Evolutionary conservation across 2,888 invertebrate genomes (phyloP).

Genomic region (Dynastes maya): DNA sequence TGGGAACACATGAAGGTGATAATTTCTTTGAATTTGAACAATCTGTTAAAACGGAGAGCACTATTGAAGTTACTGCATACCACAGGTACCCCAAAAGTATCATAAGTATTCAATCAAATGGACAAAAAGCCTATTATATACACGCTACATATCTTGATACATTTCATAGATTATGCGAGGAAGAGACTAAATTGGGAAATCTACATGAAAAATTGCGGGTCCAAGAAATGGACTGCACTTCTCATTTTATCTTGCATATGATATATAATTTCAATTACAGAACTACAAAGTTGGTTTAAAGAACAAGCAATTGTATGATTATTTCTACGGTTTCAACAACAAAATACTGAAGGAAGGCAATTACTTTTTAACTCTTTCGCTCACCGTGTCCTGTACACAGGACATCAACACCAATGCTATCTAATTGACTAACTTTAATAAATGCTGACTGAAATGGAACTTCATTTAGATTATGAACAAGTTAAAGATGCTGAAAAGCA

Average conservation of each 20-base stretch:
- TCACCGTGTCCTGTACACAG: too few species aligned
- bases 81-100: not conserved
- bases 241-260: conserved; percentile 16
- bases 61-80: not conserved
- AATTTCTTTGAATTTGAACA: not conserved
- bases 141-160: not conserved
- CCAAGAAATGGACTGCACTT: conserved; percentile 14
- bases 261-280: not conserved
- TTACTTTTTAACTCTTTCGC: not conserved
- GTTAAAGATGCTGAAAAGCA: not conserved
- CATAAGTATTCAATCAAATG: not conserved
- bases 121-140: not conserved
- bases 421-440: too few species aligned
- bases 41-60: not conserved
- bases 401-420: too few species aligned
- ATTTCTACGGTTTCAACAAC: conserved; percentile 4
- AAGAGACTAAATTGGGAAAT: not conserved
- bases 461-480: not conserved
- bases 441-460: too few species aligned
- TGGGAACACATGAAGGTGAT: conserved; percentile 5
- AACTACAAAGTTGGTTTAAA: not conserved
- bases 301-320: conserved; percentile 13
- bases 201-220: not conserved
- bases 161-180: conserved; percentile 5
- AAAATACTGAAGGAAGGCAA: not conserved